phyloP scores from a whole-genome alignment of 2,888 invertebrate species.

The Apamea monoglypha region DNA sequence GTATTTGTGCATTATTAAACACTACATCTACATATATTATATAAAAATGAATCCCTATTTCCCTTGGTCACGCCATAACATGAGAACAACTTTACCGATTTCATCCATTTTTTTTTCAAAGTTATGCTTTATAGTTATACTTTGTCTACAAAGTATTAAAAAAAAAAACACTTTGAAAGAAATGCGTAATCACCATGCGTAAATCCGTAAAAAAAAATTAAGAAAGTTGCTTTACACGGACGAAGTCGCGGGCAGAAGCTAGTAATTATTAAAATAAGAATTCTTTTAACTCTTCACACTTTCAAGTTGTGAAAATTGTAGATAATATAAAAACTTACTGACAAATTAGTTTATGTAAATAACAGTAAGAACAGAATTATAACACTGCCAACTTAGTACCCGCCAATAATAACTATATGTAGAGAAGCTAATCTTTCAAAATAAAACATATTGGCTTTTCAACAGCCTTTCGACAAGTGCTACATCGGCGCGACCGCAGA shows the following conservation, averaged over 20 bases:
- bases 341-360: background rate
- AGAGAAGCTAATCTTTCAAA: background rate
- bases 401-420: background rate
- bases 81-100: too few relatives aligned
- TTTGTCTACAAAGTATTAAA: too few relatives aligned
- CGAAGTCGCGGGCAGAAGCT: too few relatives aligned
- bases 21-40: too few relatives aligned
- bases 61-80: too few relatives aligned
- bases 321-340: background rate
- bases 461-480: conserved; percentile 99
- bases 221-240: too few relatives aligned
- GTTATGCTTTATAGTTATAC: too few relatives aligned
- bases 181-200: too few relatives aligned
- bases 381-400: background rate
- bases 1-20: conserved; percentile 34
- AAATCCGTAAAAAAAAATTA: too few relatives aligned
- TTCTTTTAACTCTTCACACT: background rate
- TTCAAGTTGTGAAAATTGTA: background rate
- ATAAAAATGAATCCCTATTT: too few relatives aligned
- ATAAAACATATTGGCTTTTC: conserved; percentile 55
- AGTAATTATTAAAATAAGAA: background rate
- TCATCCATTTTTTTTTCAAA: too few relatives aligned
- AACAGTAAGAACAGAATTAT: background rate
- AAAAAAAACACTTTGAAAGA: too few relatives aligned
- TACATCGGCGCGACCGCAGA: conserved; percentile 99